phyloP scores from a whole-genome alignment of 2,797 vertebrate genomes.

The Peromyscus attwateri region DNA sequence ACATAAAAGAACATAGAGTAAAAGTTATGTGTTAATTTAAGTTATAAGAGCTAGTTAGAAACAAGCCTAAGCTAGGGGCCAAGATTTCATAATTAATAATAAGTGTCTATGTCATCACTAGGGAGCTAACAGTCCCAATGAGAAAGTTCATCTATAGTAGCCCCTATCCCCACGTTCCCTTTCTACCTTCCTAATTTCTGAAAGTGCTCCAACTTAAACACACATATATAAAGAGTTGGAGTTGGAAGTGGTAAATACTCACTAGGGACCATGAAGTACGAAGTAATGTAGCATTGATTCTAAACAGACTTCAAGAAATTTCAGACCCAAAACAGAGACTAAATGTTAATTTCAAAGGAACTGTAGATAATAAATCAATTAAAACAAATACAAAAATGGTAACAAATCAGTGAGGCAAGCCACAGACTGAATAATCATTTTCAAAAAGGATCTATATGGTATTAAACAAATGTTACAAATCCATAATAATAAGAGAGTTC shows the following conservation, averaged over 20 bases:
- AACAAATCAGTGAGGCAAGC: neutral
- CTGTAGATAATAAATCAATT: neutral
- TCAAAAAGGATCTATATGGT: neutral
- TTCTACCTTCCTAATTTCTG: neutral
- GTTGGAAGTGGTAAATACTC: neutral
- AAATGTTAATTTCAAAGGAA: slow-evolving; percentile 6
- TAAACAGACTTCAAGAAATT: neutral
- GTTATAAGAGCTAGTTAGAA: too few relatives aligned
- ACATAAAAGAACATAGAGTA: too few relatives aligned
- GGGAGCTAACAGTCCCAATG: too few relatives aligned
- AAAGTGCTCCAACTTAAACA: neutral
- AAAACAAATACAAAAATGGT: neutral
- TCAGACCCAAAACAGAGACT: neutral
- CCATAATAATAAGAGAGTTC: neutral
- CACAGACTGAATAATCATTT: neutral
- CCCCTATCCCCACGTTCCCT: neutral
- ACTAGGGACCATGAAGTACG: neutral
- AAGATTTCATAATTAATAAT: too few relatives aligned
- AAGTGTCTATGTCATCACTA: too few relatives aligned
- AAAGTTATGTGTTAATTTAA: too few relatives aligned
- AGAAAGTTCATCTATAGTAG: too few relatives aligned
- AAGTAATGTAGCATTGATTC: neutral
- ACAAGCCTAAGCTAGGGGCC: too few relatives aligned
- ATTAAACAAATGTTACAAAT: neutral
- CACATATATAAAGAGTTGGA: neutral